Base-by-base conservation (phyloP, 2,113 vertebrate species). In the Sapayoa aenigma region DNA sequence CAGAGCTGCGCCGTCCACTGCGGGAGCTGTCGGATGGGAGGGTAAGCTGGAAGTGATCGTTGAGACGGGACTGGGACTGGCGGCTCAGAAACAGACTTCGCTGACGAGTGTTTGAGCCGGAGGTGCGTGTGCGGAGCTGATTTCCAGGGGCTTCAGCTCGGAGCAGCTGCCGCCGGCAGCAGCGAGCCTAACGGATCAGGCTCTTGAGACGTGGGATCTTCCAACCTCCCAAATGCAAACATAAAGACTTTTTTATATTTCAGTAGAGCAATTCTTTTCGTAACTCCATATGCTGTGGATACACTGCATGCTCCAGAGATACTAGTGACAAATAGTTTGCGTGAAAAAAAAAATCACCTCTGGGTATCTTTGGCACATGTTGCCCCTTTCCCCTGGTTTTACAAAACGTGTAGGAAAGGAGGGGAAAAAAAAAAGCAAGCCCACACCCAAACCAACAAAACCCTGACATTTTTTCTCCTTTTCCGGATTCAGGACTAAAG, bases 291-390 rank as follows among this genome's bases (percentile, higher is more conserved):
- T 18, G 4, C 4, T 33, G 53, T 13, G 35, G 19, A 3, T 10
- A 8, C 30, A 4, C 17, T 5, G 16, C 5, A 3, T 20, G 46
- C 31, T 52, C 16, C 33, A 9, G 33, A 12, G 33, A 4, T 31
- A 19, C 1, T 11, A 17, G 24, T 17, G 23, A 24, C 11, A 12
- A 42, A 10, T 12, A 4, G 28, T 59, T 33, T 10, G 5, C 24
- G 37, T n/a, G n/a, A n/a, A n/a, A 37, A 28, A 66, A 16, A 6
- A 31, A 39, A 14, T 41, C 11, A 7, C 24, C 19, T 12, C 25
- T 12, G 21, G 8, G 6, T 14, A 6, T 55, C 30, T 21, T 65
- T 3, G 33, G 56, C 28, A 4, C 14, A 12, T 0, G 9, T 5
- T 33, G 35, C 46, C 39, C 25, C 25, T 23, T 67, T 21, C 49